Conservation (phyloP, 2,888 invertebrate species). For the Platynereis dumerilii region DNA sequence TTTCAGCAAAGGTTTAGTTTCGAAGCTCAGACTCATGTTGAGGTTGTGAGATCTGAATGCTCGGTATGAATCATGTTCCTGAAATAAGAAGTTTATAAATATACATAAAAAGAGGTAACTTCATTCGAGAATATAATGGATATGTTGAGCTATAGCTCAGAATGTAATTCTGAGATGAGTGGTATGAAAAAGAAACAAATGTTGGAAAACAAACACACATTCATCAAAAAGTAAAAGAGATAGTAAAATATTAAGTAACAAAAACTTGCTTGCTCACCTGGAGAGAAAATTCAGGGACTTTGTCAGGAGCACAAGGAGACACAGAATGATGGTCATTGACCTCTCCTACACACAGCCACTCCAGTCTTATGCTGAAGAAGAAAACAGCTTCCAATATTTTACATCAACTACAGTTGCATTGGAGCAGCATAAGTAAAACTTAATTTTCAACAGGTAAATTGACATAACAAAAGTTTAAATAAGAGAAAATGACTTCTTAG, state of each 20-base stretch:
- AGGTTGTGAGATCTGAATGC: conserved; percentile 77
- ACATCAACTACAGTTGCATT: background rate
- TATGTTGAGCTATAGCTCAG: too few species aligned
- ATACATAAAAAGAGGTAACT: conserved; percentile 1
- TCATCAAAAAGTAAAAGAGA: too few species aligned
- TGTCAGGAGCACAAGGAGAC: conserved; percentile 93
- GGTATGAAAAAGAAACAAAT: too few species aligned
- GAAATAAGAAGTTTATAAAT: background rate
- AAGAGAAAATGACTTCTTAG: conserved; percentile 32
- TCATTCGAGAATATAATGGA: background rate
- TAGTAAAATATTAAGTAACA: too few species aligned
- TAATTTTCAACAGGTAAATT: too few species aligned
- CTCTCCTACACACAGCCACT: conserved; percentile 91
- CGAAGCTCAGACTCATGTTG: conserved; percentile 78
- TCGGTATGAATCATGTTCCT: conserved; percentile 34
- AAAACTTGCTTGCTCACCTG: conserved; percentile 76
- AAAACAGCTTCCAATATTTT: background rate
- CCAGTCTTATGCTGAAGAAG: conserved; percentile 74
- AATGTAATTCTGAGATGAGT: too few species aligned
- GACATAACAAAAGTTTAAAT: too few species aligned
- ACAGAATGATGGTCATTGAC: conserved; percentile 95
- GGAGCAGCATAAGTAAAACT: background rate
- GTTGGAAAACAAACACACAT: too few species aligned
- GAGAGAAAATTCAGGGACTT: conserved; percentile 94
- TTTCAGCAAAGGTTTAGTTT: conserved; percentile 70